Percentiles rank a stretch among this genome's conserved stretches.
Conservation (phyloP, 2,113 vertebrate species). For the Alces alces region DNA sequence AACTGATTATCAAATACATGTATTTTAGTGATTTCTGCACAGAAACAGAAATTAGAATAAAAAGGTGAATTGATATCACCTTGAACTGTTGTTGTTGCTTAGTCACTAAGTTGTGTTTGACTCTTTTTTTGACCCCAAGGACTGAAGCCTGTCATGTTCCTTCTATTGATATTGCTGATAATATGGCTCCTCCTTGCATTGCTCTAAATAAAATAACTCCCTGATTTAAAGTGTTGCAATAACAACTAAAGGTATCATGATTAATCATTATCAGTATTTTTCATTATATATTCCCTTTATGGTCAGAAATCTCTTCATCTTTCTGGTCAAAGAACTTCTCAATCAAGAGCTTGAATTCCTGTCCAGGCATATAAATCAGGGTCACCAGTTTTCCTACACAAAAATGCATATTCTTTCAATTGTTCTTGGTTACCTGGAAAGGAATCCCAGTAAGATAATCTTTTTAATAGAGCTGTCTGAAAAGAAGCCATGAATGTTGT, state of each 20-base stretch:
- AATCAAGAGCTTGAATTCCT: neutral
- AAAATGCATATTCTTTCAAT: neutral
- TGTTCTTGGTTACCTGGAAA: neutral
- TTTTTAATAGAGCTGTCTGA: neutral
- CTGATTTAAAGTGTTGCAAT: neutral
- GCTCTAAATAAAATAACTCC: neutral
- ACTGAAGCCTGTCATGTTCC: neutral
- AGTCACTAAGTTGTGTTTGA: neutral
- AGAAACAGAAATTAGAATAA: neutral
- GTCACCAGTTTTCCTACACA: neutral
- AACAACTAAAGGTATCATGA: neutral
- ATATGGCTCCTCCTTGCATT: neutral
- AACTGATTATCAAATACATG: accelerated
- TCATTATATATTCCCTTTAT: neutral
- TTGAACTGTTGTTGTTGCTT: neutral
- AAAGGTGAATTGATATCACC: neutral
- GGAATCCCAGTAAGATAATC: neutral
- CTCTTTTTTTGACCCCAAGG: neutral
- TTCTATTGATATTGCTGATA: neutral
- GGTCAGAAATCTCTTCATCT: neutral
- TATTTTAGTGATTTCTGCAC: neutral
- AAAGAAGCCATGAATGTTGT: neutral
- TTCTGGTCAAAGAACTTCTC: neutral
- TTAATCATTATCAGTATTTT: neutral
- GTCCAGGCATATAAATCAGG: neutral